Evolutionary conservation across 2,797 vertebrate species (phyloP).

Genomic region (Sebastolobus altivelis): DNA sequence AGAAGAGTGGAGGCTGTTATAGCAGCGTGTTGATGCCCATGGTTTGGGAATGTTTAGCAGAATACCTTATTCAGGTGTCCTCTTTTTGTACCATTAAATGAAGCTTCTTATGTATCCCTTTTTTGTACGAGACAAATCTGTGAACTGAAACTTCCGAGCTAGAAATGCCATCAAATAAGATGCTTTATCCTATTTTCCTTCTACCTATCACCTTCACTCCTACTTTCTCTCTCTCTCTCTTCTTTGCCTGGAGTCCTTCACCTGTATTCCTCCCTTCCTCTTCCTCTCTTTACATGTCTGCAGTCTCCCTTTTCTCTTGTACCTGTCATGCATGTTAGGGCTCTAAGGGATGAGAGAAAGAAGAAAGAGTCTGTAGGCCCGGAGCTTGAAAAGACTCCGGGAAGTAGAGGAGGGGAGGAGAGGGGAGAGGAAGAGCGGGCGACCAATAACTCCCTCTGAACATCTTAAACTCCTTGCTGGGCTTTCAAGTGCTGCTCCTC

Average conservation of each 20-base stretch:
- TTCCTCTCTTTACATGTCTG: constrained; percentile 33
- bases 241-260: constrained; percentile 18
- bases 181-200: constrained; percentile 1
- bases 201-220: background rate
- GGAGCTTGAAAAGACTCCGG: constrained; percentile 58
- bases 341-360: constrained; percentile 69
- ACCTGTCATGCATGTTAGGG: constrained; percentile 58
- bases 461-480: constrained; percentile 82
- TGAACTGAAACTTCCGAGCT: background rate
- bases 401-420: constrained; percentile 57
- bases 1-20: background rate
- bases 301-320: constrained; percentile 49
- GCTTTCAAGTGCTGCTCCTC: constrained; percentile 84
- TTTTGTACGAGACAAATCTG: background rate
- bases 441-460: constrained; percentile 69
- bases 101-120: background rate
- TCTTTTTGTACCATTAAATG: background rate
- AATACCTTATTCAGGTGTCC: background rate
- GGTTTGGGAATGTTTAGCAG: background rate
- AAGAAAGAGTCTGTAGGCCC: constrained; percentile 57
- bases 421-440: constrained; percentile 51
- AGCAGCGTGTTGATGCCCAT: background rate
- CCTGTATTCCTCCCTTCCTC: constrained; percentile 17
- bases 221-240: background rate
- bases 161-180: background rate